phyloP scores from a whole-genome alignment of 1,140 invertebrate genomes.

The Lasioglossum albipes region DNA sequence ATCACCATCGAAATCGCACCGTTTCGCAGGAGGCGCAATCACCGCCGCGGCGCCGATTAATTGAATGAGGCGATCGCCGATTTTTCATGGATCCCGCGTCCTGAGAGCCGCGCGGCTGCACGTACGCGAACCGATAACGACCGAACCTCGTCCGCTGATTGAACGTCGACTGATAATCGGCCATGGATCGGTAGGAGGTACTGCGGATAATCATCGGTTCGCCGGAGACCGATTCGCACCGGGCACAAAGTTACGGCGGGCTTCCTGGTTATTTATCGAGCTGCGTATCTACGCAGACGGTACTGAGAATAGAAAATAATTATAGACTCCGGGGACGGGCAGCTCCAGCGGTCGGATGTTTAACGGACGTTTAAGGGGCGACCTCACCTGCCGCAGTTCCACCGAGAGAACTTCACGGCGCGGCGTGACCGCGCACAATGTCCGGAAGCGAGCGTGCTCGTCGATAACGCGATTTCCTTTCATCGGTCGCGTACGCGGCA shows the following conservation, averaged over 20 bases:
- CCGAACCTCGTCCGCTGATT: slow-evolving; percentile 13
- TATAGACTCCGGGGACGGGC: slow-evolving; percentile 17
- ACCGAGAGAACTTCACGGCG: not conserved
- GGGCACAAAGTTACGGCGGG: not conserved
- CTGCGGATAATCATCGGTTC: slow-evolving; percentile 51
- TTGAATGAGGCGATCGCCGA: not conserved
- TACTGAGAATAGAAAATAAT: slow-evolving; percentile 45
- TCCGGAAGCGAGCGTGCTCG: slow-evolving; percentile 30
- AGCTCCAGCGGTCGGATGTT: slow-evolving; percentile 18
- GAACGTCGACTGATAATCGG: slow-evolving; percentile 42
- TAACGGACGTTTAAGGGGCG: slow-evolving; percentile 30
- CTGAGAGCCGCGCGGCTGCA: not conserved
- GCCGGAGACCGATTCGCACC: slow-evolving; percentile 35
- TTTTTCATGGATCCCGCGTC: not conserved
- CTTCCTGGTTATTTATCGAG: slow-evolving; percentile 54
- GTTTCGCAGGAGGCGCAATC: not conserved
- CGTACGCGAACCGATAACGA: slow-evolving; percentile 28
- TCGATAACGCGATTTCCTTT: slow-evolving; percentile 39
- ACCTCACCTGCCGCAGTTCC: slow-evolving; percentile 16
- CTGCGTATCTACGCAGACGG: slow-evolving; percentile 33
- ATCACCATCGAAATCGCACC: not conserved
- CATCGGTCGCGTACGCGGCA: not conserved
- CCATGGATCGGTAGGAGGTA: slow-evolving; percentile 36
- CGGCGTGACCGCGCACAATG: slow-evolving; percentile 25
- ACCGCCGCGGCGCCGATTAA: slow-evolving; percentile 11